Evolutionary conservation across 2,888 invertebrate genomes (phyloP).

Genomic region (Girardia tigrina): DNA sequence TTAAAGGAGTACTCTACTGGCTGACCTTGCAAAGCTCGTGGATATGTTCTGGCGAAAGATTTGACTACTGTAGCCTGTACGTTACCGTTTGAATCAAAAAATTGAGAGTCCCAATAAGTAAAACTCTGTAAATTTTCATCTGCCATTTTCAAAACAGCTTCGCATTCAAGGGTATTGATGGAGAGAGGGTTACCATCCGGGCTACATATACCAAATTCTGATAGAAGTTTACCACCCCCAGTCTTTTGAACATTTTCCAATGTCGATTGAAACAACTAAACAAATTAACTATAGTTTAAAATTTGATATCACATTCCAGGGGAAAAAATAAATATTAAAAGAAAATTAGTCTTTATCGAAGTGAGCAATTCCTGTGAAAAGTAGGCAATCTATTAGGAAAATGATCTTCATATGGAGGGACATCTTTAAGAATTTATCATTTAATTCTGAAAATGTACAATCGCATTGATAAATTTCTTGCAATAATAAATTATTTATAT

Average conservation of each 20-base stretch:
- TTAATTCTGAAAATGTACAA: too few species aligned
- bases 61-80: conserved; percentile 36
- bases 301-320: too few species aligned
- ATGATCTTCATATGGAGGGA: too few species aligned
- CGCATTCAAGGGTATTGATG: conserved; percentile 39
- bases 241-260: conserved; percentile 37
- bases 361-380: too few species aligned
- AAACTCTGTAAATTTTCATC: conserved; percentile 41
- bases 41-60: conserved; percentile 39
- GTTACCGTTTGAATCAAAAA: conserved; percentile 39
- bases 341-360: too few species aligned
- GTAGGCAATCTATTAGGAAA: too few species aligned
- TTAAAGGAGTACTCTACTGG: conserved; percentile 39
- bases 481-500: too few species aligned
- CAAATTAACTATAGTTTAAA: not conserved
- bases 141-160: conserved; percentile 39
- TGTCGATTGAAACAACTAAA: conserved; percentile 26
- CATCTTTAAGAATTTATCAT: too few species aligned
- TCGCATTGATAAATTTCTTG: too few species aligned
- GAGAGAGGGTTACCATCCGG: conserved; percentile 38
- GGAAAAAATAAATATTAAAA: too few species aligned
- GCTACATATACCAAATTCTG: conserved; percentile 42
- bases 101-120: conserved; percentile 42
- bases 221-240: conserved; percentile 41
- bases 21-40: conserved; percentile 40